Evolutionary conservation across 2,888 invertebrate species (phyloP).

Genomic region (Frankliniella intonsa): DNA sequence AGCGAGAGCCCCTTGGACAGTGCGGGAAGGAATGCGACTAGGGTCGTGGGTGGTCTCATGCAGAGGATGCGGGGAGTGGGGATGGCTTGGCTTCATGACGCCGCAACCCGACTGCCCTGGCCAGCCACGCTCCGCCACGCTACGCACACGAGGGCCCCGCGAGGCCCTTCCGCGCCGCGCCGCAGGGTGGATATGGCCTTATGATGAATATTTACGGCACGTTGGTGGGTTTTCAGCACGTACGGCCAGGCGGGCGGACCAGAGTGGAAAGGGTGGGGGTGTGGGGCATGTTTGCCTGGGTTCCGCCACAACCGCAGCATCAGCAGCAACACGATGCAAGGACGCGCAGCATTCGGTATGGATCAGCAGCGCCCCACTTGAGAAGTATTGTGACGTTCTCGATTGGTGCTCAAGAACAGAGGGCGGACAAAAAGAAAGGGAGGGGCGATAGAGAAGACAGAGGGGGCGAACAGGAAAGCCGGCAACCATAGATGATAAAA

Average conservation of each 20-base stretch:
- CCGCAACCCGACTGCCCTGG: neutral
- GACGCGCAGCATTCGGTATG: too few relatives aligned
- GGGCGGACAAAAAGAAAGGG: neutral
- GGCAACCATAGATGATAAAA: neutral
- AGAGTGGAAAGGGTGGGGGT: neutral
- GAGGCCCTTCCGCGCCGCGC: neutral
- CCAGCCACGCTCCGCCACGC: neutral
- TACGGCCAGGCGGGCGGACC: neutral
- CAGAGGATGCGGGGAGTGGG: too few relatives aligned
- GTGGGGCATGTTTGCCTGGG: neutral
- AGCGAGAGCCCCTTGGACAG: too few relatives aligned
- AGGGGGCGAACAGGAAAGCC: neutral
- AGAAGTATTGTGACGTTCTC: neutral
- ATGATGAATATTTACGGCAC: conserved; percentile 26
- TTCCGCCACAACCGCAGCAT: too few relatives aligned
- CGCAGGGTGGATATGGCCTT: conserved; percentile 12
- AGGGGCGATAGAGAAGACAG: neutral
- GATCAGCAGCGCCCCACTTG: neutral
- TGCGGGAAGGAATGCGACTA: too few relatives aligned
- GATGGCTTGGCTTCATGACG: neutral
- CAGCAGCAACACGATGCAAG: too few relatives aligned
- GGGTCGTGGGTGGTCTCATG: too few relatives aligned
- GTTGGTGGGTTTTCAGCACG: conserved; percentile 26
- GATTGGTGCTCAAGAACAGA: neutral
- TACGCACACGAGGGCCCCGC: neutral